Base-by-base conservation (phyloP, 2,797 vertebrate species). In the Microctenopoma stevenorrisi region DNA sequence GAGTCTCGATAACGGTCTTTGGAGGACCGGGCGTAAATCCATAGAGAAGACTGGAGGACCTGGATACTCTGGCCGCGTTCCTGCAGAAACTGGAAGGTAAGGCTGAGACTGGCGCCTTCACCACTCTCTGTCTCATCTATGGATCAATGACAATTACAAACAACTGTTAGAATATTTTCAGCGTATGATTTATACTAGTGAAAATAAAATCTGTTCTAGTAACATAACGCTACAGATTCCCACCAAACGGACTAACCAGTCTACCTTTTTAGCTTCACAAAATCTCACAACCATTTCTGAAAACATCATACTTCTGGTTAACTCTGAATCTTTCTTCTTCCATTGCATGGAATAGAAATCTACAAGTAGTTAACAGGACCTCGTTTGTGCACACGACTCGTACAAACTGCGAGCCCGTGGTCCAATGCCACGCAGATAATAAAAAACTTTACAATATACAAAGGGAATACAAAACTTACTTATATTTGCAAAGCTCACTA, bases 401-500 rank as follows among this genome's bases (percentile, higher is more conserved):
- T 28, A 18, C 51, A 53, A 37, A 33, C 11, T 9, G 43, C 0
- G 2, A n/a, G 1, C 28, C 3, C 6, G 8, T 7, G 15, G 8
- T 2, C 56, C 13, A 15, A 14, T 33, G 12, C 13, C 40, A 68
- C 1, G 25, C 2, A 47, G 16, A 6, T 3, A 37, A 38, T 3
- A 48, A 35, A 63, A 67, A 49, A 6, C 3, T 40, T 51, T 1
- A 64, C 1, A 61, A 28, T 33, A 37, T 49, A 57, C 63, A 69
- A 75, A 13, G 30, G 52, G 7, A 59, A 65, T 12, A 43, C 0
- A 37, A 72, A 53, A 91, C 94, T 93, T 91, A 95, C 94, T 89
- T 73, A 79, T 87, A 68, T 94, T 94, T 35, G 97, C 96, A 86
- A 99, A 98, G 86, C 96, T 98, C 88, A 99, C 94, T 80, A 98